Percentiles rank a stretch among this genome's conserved stretches.
Conservation (phyloP, 30 jellyfish, hydroid and myxozoan genomes). For the Aurelia sp. region DNA sequence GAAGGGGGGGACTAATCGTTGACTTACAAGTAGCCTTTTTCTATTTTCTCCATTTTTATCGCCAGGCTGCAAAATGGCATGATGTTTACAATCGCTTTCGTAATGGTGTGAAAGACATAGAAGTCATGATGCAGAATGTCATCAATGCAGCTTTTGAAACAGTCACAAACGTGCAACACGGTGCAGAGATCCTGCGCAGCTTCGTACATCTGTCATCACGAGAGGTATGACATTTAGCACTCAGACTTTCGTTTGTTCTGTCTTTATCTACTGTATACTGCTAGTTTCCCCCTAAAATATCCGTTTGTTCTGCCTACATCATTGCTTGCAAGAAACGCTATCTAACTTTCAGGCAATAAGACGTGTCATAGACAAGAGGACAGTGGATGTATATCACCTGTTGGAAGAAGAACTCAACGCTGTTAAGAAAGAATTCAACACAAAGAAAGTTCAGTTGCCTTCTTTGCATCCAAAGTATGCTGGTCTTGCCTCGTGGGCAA, state of each 20-base stretch:
- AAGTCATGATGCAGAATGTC: constrained; percentile 94
- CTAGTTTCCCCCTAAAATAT: no score
- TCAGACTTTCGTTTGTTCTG: no score
- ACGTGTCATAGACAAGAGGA: constrained; percentile 88
- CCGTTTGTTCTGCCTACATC: no score
- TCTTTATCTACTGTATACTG: no score
- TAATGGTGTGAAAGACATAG: constrained; percentile 93
- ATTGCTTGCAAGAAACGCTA: no score
- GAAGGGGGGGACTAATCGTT: background rate
- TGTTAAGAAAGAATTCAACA: constrained; percentile 93
- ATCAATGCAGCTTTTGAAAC: constrained; percentile 96
- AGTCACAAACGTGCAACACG: constrained; percentile 89
- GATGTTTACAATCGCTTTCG: constrained; percentile 93
- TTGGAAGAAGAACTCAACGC: constrained; percentile 87
- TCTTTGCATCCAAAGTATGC: constrained; percentile 92
- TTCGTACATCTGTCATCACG: constrained; percentile 91
- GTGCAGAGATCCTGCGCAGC: constrained; percentile 84
- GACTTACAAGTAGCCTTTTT: background rate
- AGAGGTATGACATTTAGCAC: constrained; percentile 59
- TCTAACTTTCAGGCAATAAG: constrained; percentile 63
- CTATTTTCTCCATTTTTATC: background rate
- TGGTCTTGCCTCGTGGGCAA: constrained; percentile 99
- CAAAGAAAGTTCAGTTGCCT: constrained; percentile 85
- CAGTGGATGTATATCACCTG: constrained; percentile 85
- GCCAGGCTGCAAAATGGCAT: constrained; percentile 98